Base-by-base conservation (phyloP, 2,113 vertebrate genomes). In the Probosciger aterrimus region DNA sequence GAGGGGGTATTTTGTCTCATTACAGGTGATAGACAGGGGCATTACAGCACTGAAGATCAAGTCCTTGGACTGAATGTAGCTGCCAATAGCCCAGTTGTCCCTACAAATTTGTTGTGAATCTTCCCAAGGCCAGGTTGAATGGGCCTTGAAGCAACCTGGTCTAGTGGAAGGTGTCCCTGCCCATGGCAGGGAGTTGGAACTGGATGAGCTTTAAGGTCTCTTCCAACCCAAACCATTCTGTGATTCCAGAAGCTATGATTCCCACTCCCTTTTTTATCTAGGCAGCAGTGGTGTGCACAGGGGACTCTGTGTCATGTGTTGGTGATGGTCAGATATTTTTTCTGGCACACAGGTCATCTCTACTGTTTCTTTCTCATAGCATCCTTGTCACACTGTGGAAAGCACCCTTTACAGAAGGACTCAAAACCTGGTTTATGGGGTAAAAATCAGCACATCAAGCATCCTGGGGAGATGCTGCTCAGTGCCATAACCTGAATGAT, bases 401-500 rank as follows among this genome's bases (percentile, higher is more conserved):
- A 30, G 13, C 52, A 15, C 10, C 28, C 37, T 30, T 24, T 71
- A 10, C 10, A n/a, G 24, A 4, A 60, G 47, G 25, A 64, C 50
- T 35, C 43, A 19, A 90, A 59, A 75, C 44, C 57, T 20, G 1
- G 16, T 57, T n/a, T 20, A 3, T 4, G 14, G 30, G 6, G 44
- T 77, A 52, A 57, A 41, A 39, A 62, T 8, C 14, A 60, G 25
- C 43, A 55, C 68, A 30, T 6, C 13, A 33, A 74, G 17, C 41
- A 44, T 14, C 10, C 37, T 1, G 2, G 30, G 22, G 27, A 64
- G 50, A 23, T 23, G n/a, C 11, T 63, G 47, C 31, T 63, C 63
- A 24, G 17, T 1, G 0, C 7, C 31, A 9, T 11, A n/a, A 73
- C 15, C 41, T 60, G 35, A 55, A 73, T 22, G 46, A 7, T 2